Conservation (phyloP, 1,140 invertebrate species). For the Hormaphis cornu region DNA sequence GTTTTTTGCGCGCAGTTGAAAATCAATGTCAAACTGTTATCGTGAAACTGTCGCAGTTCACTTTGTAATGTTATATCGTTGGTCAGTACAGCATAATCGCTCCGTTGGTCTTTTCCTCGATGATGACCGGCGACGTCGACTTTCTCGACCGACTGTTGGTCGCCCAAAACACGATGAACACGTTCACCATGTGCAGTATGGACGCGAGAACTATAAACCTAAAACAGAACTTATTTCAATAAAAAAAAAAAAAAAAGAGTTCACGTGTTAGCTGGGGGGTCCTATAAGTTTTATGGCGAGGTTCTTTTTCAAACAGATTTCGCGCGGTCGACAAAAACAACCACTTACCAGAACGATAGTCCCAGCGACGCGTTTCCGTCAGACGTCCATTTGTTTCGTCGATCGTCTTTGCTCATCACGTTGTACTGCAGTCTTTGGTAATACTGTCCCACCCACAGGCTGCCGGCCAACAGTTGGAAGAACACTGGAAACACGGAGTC, state of each 20-base stretch:
- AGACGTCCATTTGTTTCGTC: slow-evolving; percentile 62
- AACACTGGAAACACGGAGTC: slow-evolving; percentile 51
- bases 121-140: slow-evolving; percentile 55
- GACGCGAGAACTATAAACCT: slow-evolving; percentile 67
- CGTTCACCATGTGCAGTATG: slow-evolving; percentile 61
- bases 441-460: slow-evolving; percentile 67
- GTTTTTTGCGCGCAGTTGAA: too few relatives aligned
- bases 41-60: too few relatives aligned
- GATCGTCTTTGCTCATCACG: slow-evolving; percentile 65
- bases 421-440: slow-evolving; percentile 63
- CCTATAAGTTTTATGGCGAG: too few relatives aligned
- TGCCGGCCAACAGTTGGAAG: slow-evolving; percentile 56
- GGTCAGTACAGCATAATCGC: slow-evolving; percentile 73
- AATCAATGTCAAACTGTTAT: too few relatives aligned
- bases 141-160: slow-evolving; percentile 55
- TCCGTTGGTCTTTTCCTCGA: slow-evolving; percentile 72
- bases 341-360: slow-evolving; percentile 66
- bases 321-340: not conserved
- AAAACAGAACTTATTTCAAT: slow-evolving; percentile 39
- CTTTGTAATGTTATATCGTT: too few relatives aligned
- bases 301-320: too few relatives aligned
- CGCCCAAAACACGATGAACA: slow-evolving; percentile 62
- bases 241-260: too few relatives aligned
- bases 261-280: too few relatives aligned
- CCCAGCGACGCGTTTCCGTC: slow-evolving; percentile 57